Evolutionary conservation across 1,140 invertebrate species (phyloP), one percentile per base, ranked within the genome.

Genomic region (Sipha flava): DNA sequence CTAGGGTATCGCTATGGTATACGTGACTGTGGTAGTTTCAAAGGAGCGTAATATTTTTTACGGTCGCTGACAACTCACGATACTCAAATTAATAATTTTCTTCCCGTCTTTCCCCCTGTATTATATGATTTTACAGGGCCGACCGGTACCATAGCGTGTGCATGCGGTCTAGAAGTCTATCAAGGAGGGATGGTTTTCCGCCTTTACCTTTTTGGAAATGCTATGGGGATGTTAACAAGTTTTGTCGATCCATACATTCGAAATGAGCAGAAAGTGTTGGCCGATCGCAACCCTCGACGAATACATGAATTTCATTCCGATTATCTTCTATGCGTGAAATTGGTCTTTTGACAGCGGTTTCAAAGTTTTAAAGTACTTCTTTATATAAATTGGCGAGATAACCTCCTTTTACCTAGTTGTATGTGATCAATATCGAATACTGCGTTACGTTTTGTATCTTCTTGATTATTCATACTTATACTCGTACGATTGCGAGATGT

Each of bases 171-270:
- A 18, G 3, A 37, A 52, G 70, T 73, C 1, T 34, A 16, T 34
- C 21, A 14, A 0, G 16, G 49, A 52, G 23, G 47, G 72, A 49
- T 47, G 6, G 23, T 14, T 43, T 47, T 70, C 12, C 26, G 10
- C 29, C 29, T 52, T 21, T 54, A 52, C 70, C 70, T 34, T 40
- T 23, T 75, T 3, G 5, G 18, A 14, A 34, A 31, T 26, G 45
- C 66, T 29, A 49, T 47, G 49, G 31, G 52, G 16, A 59, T 18
- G 73, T 57, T 77, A 77, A 77, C 52, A 57, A 77, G 73, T 77
- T 77, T 77, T 77, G 73, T 77, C 73, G 73, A 77, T 77, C 52
- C 73, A 77, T 77, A 77, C 73, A 77, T 77, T 77, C 9, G 34
- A 77, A 77, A 77, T 59, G 73, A 77, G 73, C 72, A 16, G 18